phyloP scores from a whole-genome alignment of 2,888 invertebrate genomes.

The Cephus sareptanus region DNA sequence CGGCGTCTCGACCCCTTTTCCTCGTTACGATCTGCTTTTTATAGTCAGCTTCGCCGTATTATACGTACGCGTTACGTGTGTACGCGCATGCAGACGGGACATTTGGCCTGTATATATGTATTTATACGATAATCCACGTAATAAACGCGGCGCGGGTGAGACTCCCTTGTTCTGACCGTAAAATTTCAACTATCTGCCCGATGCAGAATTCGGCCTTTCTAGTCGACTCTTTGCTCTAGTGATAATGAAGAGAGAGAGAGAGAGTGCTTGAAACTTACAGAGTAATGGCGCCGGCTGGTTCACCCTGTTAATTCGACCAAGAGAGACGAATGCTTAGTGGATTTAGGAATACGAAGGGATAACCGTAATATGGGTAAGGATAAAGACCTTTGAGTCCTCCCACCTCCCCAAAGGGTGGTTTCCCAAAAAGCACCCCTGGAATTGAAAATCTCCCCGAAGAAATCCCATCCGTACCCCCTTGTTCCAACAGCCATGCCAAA shows the following conservation, averaged over 20 bases:
- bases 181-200: conserved; percentile 1
- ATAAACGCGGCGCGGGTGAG: neutral
- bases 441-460: too few species aligned
- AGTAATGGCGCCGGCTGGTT: too few species aligned
- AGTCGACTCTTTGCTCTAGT: neutral
- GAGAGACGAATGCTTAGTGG: neutral
- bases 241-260: too few species aligned
- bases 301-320: neutral
- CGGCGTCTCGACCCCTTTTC: too few species aligned
- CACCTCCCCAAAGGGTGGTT: neutral
- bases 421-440: too few species aligned
- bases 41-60: too few species aligned
- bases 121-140: neutral
- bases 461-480: neutral
- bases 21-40: too few species aligned
- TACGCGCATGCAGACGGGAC: neutral
- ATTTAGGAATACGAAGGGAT: neutral
- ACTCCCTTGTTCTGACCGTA: neutral
- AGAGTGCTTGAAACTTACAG: too few species aligned
- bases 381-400: conserved; percentile 17
- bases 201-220: neutral
- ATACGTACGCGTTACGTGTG: neutral
- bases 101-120: neutral
- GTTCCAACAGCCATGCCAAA: conserved; percentile 27
- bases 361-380: conserved; percentile 13